phyloP scores from a whole-genome alignment of 2,888 invertebrate species.

The Muschampia plurimacula region DNA sequence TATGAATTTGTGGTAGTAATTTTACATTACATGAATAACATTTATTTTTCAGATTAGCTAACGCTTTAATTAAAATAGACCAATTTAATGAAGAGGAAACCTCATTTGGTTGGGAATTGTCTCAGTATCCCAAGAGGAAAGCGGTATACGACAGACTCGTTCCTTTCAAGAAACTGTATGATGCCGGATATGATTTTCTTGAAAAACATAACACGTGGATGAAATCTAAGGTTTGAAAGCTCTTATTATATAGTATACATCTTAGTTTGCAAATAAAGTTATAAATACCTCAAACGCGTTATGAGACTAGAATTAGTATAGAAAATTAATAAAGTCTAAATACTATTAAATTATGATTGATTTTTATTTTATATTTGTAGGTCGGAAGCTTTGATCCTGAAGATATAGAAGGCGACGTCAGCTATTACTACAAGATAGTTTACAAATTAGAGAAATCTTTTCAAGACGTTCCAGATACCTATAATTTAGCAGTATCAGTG shows the following conservation, averaged over 20 bases:
- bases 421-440: conserved; percentile 89
- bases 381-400: conserved; percentile 95
- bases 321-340: no score
- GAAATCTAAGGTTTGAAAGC: conserved; percentile 82
- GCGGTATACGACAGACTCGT: conserved; percentile 91
- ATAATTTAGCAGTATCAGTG: conserved; percentile 88
- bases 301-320: no score
- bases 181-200: conserved; percentile 94
- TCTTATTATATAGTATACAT: background rate
- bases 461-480: conserved; percentile 90
- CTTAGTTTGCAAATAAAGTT: no score
- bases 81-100: conserved; percentile 96
- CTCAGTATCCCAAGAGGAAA: conserved; percentile 95
- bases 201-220: conserved; percentile 95
- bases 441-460: conserved; percentile 96
- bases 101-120: conserved; percentile 94
- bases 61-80: conserved; percentile 92
- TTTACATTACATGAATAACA: background rate
- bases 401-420: conserved; percentile 93
- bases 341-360: no score
- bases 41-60: conserved; percentile 80
- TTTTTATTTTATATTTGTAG: conserved; percentile 54
- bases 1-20: background rate
- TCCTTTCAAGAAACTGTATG: conserved; percentile 95
- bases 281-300: no score